Base-by-base conservation (phyloP, 2,888 invertebrate genomes). In the Drosophila parthenogenetica region DNA sequence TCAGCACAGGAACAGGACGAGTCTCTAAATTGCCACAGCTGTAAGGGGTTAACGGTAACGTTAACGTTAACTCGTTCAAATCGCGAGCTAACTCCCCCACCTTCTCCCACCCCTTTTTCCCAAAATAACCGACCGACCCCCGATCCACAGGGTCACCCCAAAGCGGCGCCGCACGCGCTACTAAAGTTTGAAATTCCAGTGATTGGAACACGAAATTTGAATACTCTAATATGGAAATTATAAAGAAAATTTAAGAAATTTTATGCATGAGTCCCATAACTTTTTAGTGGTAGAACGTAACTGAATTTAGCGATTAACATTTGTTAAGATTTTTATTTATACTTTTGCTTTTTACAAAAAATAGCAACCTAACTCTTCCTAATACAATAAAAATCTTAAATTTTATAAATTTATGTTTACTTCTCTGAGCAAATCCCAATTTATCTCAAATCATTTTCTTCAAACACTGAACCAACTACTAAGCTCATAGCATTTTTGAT, bases 1-100 rank as follows among this genome's bases (percentile, higher is more conserved):
- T 74, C 62, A 76, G 72, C 69, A 42, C 70, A 66, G 54, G 54
- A 25, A 51, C 64, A 74, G 69, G 73, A 74, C 73, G 77, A 87
- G 69, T 84, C 74, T 80, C 79, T 87, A 83, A 87, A 80, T 83
- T 87, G 88, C 83, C 86, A 84, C 74, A 81, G 73, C 74, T 80
- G 81, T 77, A 79, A 89, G 89, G 89, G 83, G 81, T 83, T 82
- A 88, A 79, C 45, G 67, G 48, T 69, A 75, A 62, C 78, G 68
- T 65, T 64, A 59, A 60, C 72, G 78, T 62, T 81, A 81, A 79
- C 81, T 81, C 79, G 71, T 81, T 73, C 79, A 78, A 69, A 71
- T 69, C 76, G 79, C 55, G 54, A 67, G 77, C 75, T 72, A 77
- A 67, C 50, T 39, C 51, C 35, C 63, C 69, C 55, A 51, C 16